Evolutionary conservation across 2,113 vertebrate genomes (phyloP).

Genomic region (Limanda limanda): DNA sequence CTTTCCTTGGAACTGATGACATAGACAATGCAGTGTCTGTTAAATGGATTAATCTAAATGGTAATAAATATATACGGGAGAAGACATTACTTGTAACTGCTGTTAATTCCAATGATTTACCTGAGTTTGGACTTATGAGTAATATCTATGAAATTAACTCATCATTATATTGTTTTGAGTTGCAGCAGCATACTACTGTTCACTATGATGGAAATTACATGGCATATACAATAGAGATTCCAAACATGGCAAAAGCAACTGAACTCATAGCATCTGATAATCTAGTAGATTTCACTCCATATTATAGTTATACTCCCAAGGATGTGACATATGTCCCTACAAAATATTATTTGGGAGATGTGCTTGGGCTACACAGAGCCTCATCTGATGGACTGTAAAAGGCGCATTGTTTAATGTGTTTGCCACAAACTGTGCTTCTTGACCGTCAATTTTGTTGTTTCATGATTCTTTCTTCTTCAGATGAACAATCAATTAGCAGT

Average conservation of each 20-base stretch:
- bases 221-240: slow-evolving; percentile 20
- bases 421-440: too few species aligned
- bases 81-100: slow-evolving; percentile 13
- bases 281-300: slow-evolving; percentile 12
- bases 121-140: slow-evolving; percentile 22
- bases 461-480: too few species aligned
- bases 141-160: slow-evolving; percentile 37
- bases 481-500: too few species aligned
- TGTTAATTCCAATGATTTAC: slow-evolving; percentile 31
- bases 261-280: not conserved
- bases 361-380: too few species aligned
- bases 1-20: slow-evolving; percentile 11
- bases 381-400: too few species aligned
- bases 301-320: slow-evolving; percentile 17
- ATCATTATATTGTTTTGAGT: slow-evolving; percentile 37
- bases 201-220: slow-evolving; percentile 19
- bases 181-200: slow-evolving; percentile 12
- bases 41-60: slow-evolving; percentile 33
- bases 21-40: slow-evolving; percentile 13
- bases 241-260: slow-evolving; percentile 20
- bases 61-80: slow-evolving; percentile 25
- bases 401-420: too few species aligned
- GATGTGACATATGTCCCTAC: too few species aligned
- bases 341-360: too few species aligned
- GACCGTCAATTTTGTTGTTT: too few species aligned